Evolutionary conservation across 2,113 vertebrate genomes (phyloP).

Genomic region (Asarcornis scutulata): DNA sequence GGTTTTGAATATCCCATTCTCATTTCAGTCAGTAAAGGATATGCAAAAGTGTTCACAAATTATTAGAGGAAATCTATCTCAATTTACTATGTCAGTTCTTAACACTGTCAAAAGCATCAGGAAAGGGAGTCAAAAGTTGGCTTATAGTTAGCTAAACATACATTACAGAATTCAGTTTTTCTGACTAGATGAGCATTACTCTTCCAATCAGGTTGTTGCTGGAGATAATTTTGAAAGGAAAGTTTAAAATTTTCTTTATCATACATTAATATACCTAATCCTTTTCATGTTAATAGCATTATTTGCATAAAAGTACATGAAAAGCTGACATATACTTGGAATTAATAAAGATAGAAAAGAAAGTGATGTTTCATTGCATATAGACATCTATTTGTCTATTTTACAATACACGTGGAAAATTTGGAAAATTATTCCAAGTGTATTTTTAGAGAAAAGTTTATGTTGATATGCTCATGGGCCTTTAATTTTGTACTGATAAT

Average conservation of each 20-base stretch:
- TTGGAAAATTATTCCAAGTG: not conserved
- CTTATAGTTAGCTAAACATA: not conserved
- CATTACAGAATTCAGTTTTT: not conserved
- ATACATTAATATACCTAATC: not conserved
- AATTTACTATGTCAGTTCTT: not conserved
- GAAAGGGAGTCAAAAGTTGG: not conserved
- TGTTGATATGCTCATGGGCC: accelerated
- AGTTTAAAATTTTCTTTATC: not conserved
- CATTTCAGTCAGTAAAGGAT: not conserved
- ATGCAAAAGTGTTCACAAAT: not conserved
- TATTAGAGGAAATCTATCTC: not conserved
- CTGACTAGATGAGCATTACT: not conserved
- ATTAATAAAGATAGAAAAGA: not conserved
- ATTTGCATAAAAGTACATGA: not conserved
- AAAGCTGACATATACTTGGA: not conserved
- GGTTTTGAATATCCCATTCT: not conserved
- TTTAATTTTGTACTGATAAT: not conserved
- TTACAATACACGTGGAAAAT: not conserved
- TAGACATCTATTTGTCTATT: not conserved
- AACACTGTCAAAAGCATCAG: not conserved
- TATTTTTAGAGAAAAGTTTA: not conserved
- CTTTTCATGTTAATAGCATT: not conserved
- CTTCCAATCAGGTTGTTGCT: not conserved
- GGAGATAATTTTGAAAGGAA: not conserved
- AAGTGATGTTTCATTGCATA: not conserved